Conservation (phyloP, 1,140 invertebrate genomes). For the Drosophila albomicans region DNA sequence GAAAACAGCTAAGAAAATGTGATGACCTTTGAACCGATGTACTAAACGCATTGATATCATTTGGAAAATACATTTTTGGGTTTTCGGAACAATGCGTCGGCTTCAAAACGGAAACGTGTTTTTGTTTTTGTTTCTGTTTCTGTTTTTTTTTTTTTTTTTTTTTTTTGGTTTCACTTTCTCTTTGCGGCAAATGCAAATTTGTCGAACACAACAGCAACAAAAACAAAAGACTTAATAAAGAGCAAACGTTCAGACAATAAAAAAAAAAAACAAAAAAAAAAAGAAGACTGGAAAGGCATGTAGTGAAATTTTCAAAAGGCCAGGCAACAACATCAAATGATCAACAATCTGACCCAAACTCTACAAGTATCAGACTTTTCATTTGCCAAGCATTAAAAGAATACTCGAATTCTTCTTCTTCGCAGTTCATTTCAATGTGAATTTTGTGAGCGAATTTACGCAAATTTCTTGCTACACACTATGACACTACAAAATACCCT, state of each 20-base stretch:
- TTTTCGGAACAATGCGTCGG: conserved; percentile 19
- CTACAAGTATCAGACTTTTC: not conserved
- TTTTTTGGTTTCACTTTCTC: conserved; percentile 43
- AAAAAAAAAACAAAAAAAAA: conserved; percentile 1
- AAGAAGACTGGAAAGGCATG: conserved; percentile 37
- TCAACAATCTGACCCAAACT: conserved; percentile 6
- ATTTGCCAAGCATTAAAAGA: not conserved
- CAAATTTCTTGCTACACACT: not conserved
- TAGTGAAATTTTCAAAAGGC: conserved; percentile 32
- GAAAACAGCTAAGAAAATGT: conserved; percentile 1
- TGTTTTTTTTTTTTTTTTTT: conserved; percentile 6
- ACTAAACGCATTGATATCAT: conserved; percentile 8
- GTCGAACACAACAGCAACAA: conserved; percentile 21
- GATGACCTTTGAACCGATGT: conserved; percentile 10
- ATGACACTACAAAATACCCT: too few species aligned
- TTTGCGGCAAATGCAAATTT: conserved; percentile 44
- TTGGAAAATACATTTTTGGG: conserved; percentile 32
- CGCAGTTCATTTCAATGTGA: not conserved
- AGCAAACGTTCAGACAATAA: conserved; percentile 28
- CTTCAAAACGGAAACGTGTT: conserved; percentile 13
- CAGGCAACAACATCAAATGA: not conserved
- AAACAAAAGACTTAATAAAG: conserved; percentile 15
- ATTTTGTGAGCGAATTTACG: not conserved
- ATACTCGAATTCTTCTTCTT: not conserved
- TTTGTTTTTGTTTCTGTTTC: conserved; percentile 43